phyloP scores from a whole-genome alignment of 1,140 invertebrate genomes.

The Drosophila auraria region DNA sequence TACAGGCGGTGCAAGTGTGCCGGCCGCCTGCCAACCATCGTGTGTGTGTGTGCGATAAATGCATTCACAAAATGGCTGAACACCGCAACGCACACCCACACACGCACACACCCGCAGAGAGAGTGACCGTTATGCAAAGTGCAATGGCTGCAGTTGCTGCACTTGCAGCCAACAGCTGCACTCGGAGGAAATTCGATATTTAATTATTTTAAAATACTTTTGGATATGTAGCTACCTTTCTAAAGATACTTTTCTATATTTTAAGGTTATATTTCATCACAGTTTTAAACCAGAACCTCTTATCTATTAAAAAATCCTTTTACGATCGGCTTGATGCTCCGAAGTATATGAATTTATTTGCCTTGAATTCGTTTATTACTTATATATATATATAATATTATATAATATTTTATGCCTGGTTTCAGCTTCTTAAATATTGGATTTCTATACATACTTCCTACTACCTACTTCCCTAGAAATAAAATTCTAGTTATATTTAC shows the following conservation, averaged over 20 bases:
- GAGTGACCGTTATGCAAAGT: conserved; percentile 75
- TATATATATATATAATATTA: too few relatives aligned
- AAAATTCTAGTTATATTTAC: neutral
- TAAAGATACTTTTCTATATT: neutral
- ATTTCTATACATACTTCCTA: neutral
- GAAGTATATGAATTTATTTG: neutral
- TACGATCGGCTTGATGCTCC: too few relatives aligned
- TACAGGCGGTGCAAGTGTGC: conserved; percentile 5
- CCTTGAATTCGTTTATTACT: neutral
- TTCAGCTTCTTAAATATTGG: neutral
- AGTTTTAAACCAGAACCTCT: too few relatives aligned
- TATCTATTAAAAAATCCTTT: too few relatives aligned
- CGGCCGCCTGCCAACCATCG: neutral
- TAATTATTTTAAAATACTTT: neutral
- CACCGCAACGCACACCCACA: conserved; percentile 66
- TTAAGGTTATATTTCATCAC: too few relatives aligned
- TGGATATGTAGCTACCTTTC: neutral
- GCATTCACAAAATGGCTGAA: conserved; percentile 79
- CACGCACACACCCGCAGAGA: conserved; percentile 27
- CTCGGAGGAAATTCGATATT: neutral
- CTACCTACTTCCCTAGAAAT: neutral
- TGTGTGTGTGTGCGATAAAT: conserved; percentile 52
- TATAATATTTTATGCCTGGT: too few relatives aligned
- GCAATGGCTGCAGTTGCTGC: conserved; percentile 74
- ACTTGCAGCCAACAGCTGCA: conserved; percentile 23